Conservation (phyloP, 2,797 vertebrate genomes). For the Botia kubotai region DNA sequence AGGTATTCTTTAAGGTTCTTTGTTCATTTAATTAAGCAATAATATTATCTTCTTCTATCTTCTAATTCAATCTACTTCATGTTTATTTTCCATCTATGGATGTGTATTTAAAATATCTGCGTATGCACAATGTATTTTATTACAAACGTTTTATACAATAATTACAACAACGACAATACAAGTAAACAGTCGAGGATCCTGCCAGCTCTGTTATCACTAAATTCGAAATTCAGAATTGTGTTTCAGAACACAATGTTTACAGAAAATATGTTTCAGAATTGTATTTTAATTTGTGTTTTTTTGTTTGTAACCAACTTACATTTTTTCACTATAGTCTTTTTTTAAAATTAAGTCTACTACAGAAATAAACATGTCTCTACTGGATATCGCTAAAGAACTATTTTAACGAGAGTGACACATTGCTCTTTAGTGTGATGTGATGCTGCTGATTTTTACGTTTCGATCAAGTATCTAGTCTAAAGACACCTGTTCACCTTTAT, state of each 20-base stretch:
- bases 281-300: neutral
- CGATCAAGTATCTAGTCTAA: neutral
- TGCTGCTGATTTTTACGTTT: neutral
- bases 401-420: conserved; percentile 4
- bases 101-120: neutral
- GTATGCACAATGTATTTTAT: neutral
- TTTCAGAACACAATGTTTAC: neutral
- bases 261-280: neutral
- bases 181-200: neutral
- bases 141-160: conserved; percentile 10
- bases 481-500: neutral
- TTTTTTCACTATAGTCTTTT: neutral
- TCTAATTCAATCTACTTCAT: neutral
- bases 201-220: neutral
- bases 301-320: neutral
- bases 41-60: neutral
- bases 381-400: neutral
- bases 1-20: too few species aligned
- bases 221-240: neutral
- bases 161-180: neutral
- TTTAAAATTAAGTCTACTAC: neutral
- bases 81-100: neutral
- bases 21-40: neutral
- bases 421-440: neutral
- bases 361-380: neutral